Base-by-base conservation (phyloP, 2,797 vertebrate genomes). In the Tragopan temminckii region DNA sequence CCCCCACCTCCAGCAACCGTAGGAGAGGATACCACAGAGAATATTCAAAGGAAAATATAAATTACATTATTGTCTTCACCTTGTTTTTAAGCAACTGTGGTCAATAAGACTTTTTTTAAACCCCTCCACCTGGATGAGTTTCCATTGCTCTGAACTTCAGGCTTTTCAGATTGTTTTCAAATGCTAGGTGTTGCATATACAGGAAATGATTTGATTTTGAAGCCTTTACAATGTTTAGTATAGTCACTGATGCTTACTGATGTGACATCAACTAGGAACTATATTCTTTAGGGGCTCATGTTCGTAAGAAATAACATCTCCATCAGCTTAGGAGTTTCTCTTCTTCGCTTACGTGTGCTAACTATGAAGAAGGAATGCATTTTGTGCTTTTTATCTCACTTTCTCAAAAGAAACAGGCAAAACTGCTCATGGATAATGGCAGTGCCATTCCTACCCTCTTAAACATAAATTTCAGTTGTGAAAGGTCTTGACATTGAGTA, bases 31-130 rank as follows among this genome's bases (percentile, higher is more conserved):
- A 57, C 1, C 74, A 33, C 67, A 33, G 67, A 82, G 31, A 63
- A 52, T 43, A 89, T 67, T 89, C 31, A 77, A 89, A 88, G 50
- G 38, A 85, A 93, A 88, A 84, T 18, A 59, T 8, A 4, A 24
- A 24, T 13, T 12, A 8, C 46, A 45, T 29, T 80, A 62, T 69
- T 82, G 7, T 80, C 40, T 50, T 21, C 20, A 72, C 42, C 21
- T 87, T 78, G 14, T 83, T 88, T 83, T 66, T 77, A 59, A 72
- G 62, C n/a, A 71, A 88, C 72, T 92, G 62, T 82, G 57, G 68
- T 16, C 40, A 86, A 4, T 67, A 58, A 53, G 24, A 83, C 13
- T 27, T 58, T 33, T 35, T 38, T 35, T 10, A 7, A 48, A 13
- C 12, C 13, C 8, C 36, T 61, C 79, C 43, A 70, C n/a, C 48